A percentile compares a stretch with the other conserved stretches of the same genome.
Evolutionary conservation across 2,797 vertebrate genomes (phyloP).

Genomic region (Amniataba percoides): DNA sequence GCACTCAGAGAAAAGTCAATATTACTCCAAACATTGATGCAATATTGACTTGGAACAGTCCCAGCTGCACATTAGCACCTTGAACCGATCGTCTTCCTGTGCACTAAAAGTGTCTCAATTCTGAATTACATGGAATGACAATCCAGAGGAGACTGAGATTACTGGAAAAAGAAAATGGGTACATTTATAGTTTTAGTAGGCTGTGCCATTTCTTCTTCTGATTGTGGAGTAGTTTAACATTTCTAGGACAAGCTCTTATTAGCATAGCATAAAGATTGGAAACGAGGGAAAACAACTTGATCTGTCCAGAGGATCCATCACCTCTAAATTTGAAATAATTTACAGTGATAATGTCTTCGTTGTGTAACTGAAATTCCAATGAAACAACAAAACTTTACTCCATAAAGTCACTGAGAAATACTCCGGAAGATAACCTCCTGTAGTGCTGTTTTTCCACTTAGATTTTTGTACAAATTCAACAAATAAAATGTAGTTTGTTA

Average conservation of each 20-base stretch:
- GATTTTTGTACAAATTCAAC: not conserved
- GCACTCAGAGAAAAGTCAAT: constrained; percentile 73
- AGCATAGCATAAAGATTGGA: not conserved
- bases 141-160: constrained; percentile 5
- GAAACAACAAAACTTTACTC: constrained; percentile 7
- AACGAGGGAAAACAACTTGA: not conserved
- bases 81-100: constrained; percentile 39
- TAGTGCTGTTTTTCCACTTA: not conserved
- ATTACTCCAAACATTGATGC: constrained; percentile 70
- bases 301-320: not conserved
- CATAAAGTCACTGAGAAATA: constrained; percentile 5
- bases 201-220: not conserved
- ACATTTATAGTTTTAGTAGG: not conserved
- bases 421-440: not conserved
- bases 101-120: constrained; percentile 19
- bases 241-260: not conserved
- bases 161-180: not conserved
- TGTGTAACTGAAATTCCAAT: constrained; percentile 14
- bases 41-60: constrained; percentile 66
- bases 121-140: constrained; percentile 23
- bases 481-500: not conserved
- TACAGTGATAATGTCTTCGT: constrained; percentile 1
- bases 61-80: constrained; percentile 64
- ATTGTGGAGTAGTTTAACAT: constrained; percentile 1
- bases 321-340: constrained; percentile 1